Conservation (phyloP, 2,888 invertebrate species). For the Agrotis clavis region DNA sequence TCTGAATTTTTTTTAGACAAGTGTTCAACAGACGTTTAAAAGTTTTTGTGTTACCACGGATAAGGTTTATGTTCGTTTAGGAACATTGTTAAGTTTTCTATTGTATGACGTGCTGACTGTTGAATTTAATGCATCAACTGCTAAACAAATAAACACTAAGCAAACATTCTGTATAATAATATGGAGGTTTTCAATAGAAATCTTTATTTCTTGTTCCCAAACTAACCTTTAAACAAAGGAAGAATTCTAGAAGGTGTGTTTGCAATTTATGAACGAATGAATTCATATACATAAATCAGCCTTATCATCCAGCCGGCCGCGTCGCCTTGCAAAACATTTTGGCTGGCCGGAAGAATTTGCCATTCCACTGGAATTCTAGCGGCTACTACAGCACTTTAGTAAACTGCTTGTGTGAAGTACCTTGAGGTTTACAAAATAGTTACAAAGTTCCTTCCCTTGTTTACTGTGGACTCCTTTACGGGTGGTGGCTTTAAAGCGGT, state of each 20-base stretch:
- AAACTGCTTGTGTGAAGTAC: neutral
- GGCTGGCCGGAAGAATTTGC: conserved; percentile 19
- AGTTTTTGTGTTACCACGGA: no score
- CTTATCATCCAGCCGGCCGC: conserved; percentile 24
- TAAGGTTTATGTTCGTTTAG: no score
- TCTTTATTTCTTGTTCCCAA: neutral
- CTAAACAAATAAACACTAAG: no score
- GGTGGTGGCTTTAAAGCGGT: no score
- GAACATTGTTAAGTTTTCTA: no score
- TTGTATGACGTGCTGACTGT: no score
- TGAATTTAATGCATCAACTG: no score
- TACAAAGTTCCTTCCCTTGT: neutral
- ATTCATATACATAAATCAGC: conserved; percentile 51
- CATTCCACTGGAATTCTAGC: conserved; percentile 7
- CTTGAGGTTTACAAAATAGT: conserved; percentile 5
- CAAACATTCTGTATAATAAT: no score
- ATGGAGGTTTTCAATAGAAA: neutral
- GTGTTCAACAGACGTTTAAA: no score
- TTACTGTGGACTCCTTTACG: neutral
- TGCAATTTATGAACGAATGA: conserved; percentile 42
- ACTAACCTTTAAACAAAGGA: conserved; percentile 18
- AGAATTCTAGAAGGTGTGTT: conserved; percentile 25
- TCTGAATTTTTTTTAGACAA: no score
- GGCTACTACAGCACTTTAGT: neutral
- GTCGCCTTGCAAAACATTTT: conserved; percentile 37